Conservation (phyloP, 1,140 invertebrate species). For the Zelostemma sp. region DNA sequence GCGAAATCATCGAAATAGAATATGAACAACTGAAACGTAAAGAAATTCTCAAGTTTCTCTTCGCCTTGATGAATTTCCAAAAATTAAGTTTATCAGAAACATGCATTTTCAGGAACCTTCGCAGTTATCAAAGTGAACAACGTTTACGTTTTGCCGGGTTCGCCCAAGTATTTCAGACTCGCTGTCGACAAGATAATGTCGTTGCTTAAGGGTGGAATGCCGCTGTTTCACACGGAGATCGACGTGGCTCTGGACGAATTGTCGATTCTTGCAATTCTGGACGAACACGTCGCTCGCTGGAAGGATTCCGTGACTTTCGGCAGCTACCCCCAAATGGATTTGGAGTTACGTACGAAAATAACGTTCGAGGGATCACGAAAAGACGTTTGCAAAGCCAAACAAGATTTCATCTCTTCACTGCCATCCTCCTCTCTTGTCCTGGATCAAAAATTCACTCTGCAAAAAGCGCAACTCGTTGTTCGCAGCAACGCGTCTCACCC, state of each 20-base stretch:
- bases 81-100: too few relatives aligned
- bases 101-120: constrained; percentile 65
- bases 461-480: constrained; percentile 34
- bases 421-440: constrained; percentile 30
- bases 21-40: constrained; percentile 25
- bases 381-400: constrained; percentile 54
- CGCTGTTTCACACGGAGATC: constrained; percentile 40
- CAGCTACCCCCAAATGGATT: constrained; percentile 76
- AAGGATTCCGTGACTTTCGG: constrained; percentile 74
- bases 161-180: constrained; percentile 74
- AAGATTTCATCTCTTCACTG: constrained; percentile 52
- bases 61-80: too few relatives aligned
- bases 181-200: constrained; percentile 65
- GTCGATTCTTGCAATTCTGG: constrained; percentile 70
- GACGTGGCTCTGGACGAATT: constrained; percentile 74
- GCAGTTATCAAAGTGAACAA: constrained; percentile 76
- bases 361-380: constrained; percentile 66
- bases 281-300: constrained; percentile 70
- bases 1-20: constrained; percentile 52
- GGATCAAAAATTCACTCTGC: constrained; percentile 34
- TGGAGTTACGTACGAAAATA: constrained; percentile 63
- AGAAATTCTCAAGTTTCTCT: too few relatives aligned
- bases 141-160: constrained; percentile 80
- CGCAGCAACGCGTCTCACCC: constrained; percentile 13
- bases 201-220: constrained; percentile 19